These are phyloP conservation scores for Pseudochirops cupreus DNA, from an alignment of 2,797 vertebrate genomes.

Conservation along the genomic window DNA sequence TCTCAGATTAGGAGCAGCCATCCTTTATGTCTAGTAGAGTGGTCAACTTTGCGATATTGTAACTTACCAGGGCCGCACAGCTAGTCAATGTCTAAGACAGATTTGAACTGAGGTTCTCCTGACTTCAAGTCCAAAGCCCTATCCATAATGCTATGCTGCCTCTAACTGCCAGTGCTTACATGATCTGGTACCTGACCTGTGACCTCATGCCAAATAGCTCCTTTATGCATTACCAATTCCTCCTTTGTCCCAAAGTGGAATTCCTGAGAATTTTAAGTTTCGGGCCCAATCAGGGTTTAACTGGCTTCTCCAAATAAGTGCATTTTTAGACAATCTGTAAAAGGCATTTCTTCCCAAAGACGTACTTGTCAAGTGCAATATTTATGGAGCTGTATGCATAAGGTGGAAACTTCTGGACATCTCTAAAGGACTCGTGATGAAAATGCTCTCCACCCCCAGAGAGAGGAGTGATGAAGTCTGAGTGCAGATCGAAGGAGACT, in stretches of 20 bases:
- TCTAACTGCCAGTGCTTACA: background rate
- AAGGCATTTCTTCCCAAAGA: constrained; percentile 34
- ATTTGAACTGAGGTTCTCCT: background rate
- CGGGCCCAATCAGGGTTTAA: background rate
- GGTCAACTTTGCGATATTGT: background rate
- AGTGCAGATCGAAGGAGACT: background rate
- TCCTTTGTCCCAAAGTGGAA: background rate
- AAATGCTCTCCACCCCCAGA: background rate
- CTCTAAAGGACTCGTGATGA: background rate
- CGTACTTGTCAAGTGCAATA: background rate
- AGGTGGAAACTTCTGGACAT: constrained; percentile 1
- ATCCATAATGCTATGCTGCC: background rate
- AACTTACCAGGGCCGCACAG: background rate
- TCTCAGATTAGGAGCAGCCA: background rate
- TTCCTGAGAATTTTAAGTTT: constrained; percentile 21
- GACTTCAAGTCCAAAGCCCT: background rate
- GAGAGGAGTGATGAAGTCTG: background rate
- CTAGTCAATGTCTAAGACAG: background rate
- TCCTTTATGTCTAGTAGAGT: background rate
- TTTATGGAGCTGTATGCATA: constrained; percentile 11
- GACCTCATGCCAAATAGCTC: background rate
- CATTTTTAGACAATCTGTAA: constrained; percentile 36
- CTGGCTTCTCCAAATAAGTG: constrained; percentile 3
- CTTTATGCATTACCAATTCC: background rate
- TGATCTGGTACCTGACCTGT: background rate